Percentiles rank a stretch among this genome's conserved stretches.
These are phyloP conservation scores for Prionace glauca DNA, from an alignment of 2,797 vertebrate species.

Conservation along the genomic window DNA sequence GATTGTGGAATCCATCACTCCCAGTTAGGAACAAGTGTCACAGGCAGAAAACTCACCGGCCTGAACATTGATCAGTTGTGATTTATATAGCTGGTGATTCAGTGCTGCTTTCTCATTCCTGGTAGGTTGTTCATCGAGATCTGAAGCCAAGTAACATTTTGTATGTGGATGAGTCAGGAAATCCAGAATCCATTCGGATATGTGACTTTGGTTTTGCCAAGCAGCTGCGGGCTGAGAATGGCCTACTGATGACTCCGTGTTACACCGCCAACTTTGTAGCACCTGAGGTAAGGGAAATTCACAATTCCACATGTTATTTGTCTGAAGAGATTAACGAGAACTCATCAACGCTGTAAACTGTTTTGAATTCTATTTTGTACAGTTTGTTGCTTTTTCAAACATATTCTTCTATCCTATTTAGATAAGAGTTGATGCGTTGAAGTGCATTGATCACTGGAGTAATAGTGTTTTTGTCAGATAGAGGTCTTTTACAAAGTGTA, in stretches of 20 bases:
- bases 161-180: slow-evolving; percentile 81
- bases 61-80: background rate
- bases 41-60: background rate
- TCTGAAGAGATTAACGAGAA: background rate
- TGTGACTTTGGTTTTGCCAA: slow-evolving; percentile 92
- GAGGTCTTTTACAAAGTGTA: background rate
- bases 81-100: slow-evolving; percentile 3
- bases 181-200: slow-evolving; percentile 84
- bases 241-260: slow-evolving; percentile 92
- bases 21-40: background rate
- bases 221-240: slow-evolving; percentile 87
- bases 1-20: background rate
- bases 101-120: slow-evolving; percentile 25
- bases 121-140: slow-evolving; percentile 89
- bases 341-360: background rate
- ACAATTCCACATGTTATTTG: background rate
- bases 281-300: slow-evolving; percentile 70
- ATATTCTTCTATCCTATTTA: background rate
- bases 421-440: background rate
- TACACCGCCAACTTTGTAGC: slow-evolving; percentile 95
- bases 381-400: background rate
- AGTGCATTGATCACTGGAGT: background rate
- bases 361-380: background rate
- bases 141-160: slow-evolving; percentile 91
- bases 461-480: background rate